Percentiles rank a stretch among this genome's conserved stretches.
phyloP scores from a whole-genome alignment of 1,140 invertebrate species.

The Diploscapter pachys region DNA sequence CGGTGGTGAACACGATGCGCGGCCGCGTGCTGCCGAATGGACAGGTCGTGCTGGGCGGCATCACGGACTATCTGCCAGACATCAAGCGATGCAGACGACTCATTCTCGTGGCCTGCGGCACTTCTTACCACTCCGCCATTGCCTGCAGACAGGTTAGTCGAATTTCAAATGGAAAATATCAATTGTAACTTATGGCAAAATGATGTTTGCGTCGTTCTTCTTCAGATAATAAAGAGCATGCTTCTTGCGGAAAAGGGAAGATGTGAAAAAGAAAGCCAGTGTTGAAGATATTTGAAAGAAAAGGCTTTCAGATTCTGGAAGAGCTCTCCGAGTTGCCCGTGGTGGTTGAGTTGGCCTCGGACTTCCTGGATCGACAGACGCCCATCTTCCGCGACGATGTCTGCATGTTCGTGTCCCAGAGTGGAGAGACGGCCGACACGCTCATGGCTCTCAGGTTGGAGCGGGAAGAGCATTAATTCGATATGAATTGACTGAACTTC shows the following conservation, averaged over 20 bases:
- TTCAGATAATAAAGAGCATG: too few species aligned
- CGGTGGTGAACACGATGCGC: conserved; percentile 98
- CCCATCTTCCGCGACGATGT: conserved; percentile 99
- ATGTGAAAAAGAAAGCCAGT: too few species aligned
- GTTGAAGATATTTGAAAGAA: too few species aligned
- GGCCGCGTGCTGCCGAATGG: conserved; percentile 81
- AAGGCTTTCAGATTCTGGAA: conserved; percentile 85
- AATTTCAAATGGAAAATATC: conserved; percentile 18
- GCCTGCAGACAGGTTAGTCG: conserved; percentile 63
- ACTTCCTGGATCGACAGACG: conserved; percentile 94
- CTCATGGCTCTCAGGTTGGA: conserved; percentile 74
- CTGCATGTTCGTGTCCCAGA: conserved; percentile 98
- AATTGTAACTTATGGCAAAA: conserved; percentile 32
- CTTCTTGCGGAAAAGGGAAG: too few species aligned
- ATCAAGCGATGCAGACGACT: conserved; percentile 91
- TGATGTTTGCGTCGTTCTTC: too few species aligned
- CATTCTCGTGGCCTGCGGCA: conserved; percentile 96
- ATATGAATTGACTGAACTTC: too few species aligned
- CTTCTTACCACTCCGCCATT: conserved; percentile 95
- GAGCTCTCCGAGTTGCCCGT: conserved; percentile 97
- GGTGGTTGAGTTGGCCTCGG: conserved; percentile 95
- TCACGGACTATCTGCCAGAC: conserved; percentile 94
- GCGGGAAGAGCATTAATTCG: too few species aligned
- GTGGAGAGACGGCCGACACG: conserved; percentile 96
- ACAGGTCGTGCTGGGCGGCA: conserved; percentile 77